Percentiles rank a stretch among this genome's conserved stretches.
Conservation (phyloP, 2,113 vertebrate species). For the Otis tarda region DNA sequence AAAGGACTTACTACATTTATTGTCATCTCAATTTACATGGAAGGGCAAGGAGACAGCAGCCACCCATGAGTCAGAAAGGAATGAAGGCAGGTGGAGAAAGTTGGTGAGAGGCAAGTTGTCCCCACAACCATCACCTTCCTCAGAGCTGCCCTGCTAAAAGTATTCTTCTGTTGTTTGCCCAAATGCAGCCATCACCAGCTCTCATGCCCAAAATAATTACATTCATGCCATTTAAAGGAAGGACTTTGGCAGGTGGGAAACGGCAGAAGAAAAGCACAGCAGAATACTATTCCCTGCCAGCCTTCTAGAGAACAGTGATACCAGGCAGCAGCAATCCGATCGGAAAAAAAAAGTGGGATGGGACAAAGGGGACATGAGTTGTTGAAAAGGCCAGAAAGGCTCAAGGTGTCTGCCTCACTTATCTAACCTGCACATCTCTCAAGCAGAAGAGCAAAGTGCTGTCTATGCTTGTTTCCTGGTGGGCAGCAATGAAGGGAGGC, state of each 20-base stretch:
- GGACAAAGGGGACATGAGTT: neutral
- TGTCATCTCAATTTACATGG: neutral
- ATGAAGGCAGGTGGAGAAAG: neutral
- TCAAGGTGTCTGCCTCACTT: neutral
- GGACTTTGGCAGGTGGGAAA: constrained; percentile 9
- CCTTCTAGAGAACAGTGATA: neutral
- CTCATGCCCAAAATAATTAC: neutral
- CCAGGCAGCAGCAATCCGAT: neutral
- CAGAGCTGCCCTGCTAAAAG: neutral
- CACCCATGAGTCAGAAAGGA: neutral
- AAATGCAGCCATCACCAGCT: neutral
- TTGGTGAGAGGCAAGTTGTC: neutral
- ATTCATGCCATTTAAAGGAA: neutral
- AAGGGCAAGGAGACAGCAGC: neutral
- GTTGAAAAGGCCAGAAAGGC: neutral
- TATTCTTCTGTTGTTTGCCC: neutral
- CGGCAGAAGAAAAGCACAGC: neutral
- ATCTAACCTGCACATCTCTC: neutral
- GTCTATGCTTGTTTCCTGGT: constrained; percentile 38
- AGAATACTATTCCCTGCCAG: neutral
- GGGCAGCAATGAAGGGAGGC: constrained; percentile 23
- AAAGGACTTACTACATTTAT: neutral
- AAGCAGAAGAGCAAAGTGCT: constrained; percentile 22
- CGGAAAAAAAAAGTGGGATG: neutral
- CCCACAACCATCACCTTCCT: neutral